These are phyloP conservation scores for Psettodes erumei DNA, from an alignment of 2,113 vertebrate genomes.

Conservation along the genomic window DNA sequence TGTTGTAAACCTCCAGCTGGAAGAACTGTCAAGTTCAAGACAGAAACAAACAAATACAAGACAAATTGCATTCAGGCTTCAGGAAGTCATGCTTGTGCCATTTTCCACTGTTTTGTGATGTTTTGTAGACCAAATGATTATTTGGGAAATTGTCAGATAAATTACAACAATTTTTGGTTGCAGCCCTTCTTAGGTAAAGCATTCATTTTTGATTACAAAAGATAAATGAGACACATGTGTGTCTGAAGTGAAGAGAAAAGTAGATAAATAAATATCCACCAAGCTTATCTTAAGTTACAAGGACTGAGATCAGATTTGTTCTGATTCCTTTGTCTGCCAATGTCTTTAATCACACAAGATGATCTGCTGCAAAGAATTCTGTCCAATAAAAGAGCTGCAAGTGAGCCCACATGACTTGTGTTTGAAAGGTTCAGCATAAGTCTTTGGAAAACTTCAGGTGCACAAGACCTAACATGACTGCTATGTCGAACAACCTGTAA, in stretches of 20 bases:
- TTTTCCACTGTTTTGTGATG: background rate
- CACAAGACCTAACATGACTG: slow-evolving; percentile 20
- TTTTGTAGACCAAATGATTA: background rate
- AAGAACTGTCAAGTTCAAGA: slow-evolving; percentile 80
- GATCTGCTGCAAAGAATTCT: slow-evolving; percentile 9
- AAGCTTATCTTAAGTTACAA: background rate
- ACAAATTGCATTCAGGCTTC: no score
- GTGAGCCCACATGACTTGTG: background rate
- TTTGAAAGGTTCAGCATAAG: background rate
- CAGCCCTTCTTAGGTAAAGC: no score
- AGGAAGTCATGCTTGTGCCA: no score
- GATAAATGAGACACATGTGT: background rate
- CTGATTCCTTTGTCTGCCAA: background rate
- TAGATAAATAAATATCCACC: background rate
- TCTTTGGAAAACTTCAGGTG: background rate
- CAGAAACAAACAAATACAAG: no score
- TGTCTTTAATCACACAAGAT: background rate
- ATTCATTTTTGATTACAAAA: no score
- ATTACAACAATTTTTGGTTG: no score
- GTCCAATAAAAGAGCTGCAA: background rate
- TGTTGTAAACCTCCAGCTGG: slow-evolving; percentile 89
- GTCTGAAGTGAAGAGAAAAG: background rate
- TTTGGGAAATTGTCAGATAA: no score
- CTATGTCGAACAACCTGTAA: background rate
- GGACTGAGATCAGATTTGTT: background rate